These are phyloP conservation scores for Edolisoma coerulescens DNA, from an alignment of 2,113 vertebrate species.

Conservation along the genomic window DNA sequence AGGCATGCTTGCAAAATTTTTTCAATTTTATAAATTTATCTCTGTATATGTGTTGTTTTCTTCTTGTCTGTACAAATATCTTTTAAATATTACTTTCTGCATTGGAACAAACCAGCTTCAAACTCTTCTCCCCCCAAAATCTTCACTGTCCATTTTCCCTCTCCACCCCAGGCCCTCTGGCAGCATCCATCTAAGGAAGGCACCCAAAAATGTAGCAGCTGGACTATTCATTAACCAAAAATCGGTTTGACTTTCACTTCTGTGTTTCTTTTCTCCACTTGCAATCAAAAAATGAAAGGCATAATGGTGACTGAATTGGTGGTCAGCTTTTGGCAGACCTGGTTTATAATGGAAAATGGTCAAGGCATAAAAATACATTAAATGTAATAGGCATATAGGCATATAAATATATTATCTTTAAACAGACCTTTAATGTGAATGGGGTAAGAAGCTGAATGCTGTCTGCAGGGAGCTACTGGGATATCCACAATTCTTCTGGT, in stretches of 20 bases:
- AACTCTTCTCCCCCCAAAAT: background rate
- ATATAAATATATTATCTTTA: background rate
- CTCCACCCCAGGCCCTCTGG: background rate
- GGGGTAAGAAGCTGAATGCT: background rate
- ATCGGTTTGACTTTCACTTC: background rate
- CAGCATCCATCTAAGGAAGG: background rate
- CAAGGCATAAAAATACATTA: background rate
- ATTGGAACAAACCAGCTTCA: background rate
- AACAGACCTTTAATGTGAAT: background rate
- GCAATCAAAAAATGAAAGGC: background rate
- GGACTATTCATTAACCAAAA: background rate
- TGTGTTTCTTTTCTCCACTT: background rate
- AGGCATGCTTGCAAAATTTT: background rate
- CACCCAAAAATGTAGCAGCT: background rate
- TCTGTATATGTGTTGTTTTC: background rate
- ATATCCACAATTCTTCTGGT: background rate
- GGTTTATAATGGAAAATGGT: background rate
- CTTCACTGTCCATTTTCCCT: background rate
- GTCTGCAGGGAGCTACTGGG: background rate
- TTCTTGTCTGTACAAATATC: background rate
- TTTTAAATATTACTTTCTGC: background rate
- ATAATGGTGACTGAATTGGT: background rate
- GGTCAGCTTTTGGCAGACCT: background rate
- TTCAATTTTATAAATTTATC: background rate
- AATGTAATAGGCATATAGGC: background rate